Evolutionary conservation across 2,113 vertebrate species (phyloP), one percentile per base, ranked within the genome.

Genomic region (Sakesphorus luctuosus): DNA sequence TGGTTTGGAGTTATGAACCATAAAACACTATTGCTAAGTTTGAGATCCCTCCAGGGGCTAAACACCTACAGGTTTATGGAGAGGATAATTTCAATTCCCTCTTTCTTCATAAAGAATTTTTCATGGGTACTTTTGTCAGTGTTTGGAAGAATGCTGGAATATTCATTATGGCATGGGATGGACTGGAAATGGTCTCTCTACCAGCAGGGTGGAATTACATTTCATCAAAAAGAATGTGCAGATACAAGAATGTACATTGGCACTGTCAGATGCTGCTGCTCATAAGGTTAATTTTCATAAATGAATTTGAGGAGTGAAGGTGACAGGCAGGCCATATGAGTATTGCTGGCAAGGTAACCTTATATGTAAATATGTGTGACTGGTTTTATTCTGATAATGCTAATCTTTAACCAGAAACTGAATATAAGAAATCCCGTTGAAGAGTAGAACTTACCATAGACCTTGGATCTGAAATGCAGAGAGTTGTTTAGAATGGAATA

Each of bases 291-390:
- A 47, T 46, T 66, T 46, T 46, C 29, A 11, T 46, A 16, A 66
- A 66, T 33, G 24, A 33, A n/a, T 69, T 23, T 56, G 63, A 55
- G 33, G 18, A 26, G 40, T 67, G 13, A 59, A 43, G 0, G 0
- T 58, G 62, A 36, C 19, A 46, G 36, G 11, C 26, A 63, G 43
- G 20, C 38, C 40, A 17, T 50, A 28, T 21, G 3, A 43, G 23
- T 47, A 61, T 24, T 63, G 18, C 29, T 73, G 63, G 35, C 19
- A 68, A 25, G 24, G 9, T 44, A 87, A 29, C 1, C 6, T 55
- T 33, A 19, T 49, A 2, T 49, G 26, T 49, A 43, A 77, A 66
- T 58, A 62, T 24, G 33, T 36, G 29, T n/a, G 6, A 18, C 13
- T 4, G 61, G 81, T n/a, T 87, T 69, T 56, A 18, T 61, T 69